Percentiles rank a stretch among this genome's conserved stretches.
Evolutionary conservation across 1,140 invertebrate species (phyloP).

Genomic region (Elymnias hypermnestra): DNA sequence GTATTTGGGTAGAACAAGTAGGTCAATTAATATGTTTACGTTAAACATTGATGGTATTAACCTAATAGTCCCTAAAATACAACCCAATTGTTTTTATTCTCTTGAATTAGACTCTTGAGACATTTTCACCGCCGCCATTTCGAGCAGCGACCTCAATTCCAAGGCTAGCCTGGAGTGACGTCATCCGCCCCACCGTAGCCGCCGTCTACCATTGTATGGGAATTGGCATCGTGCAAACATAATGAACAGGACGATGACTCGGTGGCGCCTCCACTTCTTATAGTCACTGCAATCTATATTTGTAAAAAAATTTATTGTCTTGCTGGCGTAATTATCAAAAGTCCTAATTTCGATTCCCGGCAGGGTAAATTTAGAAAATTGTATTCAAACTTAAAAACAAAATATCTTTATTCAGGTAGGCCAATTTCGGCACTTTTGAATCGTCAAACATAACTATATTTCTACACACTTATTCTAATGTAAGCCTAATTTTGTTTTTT

Average conservation of each 20-base stretch:
- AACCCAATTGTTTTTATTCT: conserved; percentile 30
- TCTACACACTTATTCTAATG: too few species aligned
- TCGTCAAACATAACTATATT: too few species aligned
- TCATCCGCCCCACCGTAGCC: conserved; percentile 46
- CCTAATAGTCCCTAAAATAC: conserved; percentile 16
- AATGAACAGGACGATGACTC: conserved; percentile 61
- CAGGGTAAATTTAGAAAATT: too few species aligned
- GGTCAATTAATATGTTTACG: too few species aligned
- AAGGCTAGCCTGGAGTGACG: conserved; percentile 64
- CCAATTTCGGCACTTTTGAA: too few species aligned
- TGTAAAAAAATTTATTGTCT: too few species aligned
- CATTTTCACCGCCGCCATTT: conserved; percentile 55
- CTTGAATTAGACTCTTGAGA: conserved; percentile 36
- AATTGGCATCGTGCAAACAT: conserved; percentile 56
- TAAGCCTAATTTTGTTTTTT: too few species aligned
- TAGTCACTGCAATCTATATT: conserved; percentile 20
- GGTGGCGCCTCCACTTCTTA: conserved; percentile 31
- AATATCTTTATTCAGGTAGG: too few species aligned
- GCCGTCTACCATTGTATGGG: conserved; percentile 56
- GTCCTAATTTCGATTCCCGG: too few species aligned
- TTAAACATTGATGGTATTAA: neutral
- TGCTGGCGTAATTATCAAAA: too few species aligned
- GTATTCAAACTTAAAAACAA: too few species aligned
- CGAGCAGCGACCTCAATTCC: conserved; percentile 62
- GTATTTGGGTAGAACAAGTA: too few species aligned